Percentiles rank a stretch among this genome's conserved stretches.
Evolutionary conservation across 2,797 vertebrate genomes (phyloP).

Genomic region (Myotis planiceps): DNA sequence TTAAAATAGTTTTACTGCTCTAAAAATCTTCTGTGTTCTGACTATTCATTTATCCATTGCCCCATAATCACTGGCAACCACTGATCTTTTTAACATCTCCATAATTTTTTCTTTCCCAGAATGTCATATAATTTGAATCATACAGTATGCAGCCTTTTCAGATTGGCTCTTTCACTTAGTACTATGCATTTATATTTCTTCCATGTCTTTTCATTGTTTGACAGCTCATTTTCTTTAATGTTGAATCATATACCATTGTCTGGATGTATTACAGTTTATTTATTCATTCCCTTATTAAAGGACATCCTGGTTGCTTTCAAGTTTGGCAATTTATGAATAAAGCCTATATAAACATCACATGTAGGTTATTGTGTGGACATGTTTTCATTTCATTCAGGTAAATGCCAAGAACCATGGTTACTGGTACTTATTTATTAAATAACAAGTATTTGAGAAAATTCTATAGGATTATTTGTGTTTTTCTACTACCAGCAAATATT

Average conservation of each 20-base stretch:
- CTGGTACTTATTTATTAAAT: not conserved
- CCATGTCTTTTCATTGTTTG: not conserved
- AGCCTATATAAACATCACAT: not conserved
- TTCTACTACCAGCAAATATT: not conserved
- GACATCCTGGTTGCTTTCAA: not conserved
- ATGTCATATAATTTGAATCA: not conserved
- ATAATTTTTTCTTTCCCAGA: not conserved
- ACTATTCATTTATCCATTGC: not conserved
- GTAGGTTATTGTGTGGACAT: not conserved
- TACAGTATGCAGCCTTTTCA: not conserved
- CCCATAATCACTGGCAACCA: not conserved
- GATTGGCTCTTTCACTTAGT: not conserved
- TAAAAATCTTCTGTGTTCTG: not conserved
- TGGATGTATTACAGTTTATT: not conserved
- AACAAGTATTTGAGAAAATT: not conserved
- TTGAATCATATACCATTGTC: not conserved
- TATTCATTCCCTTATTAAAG: not conserved
- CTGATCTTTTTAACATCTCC: not conserved
- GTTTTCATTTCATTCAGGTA: not conserved
- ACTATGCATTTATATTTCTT: not conserved
- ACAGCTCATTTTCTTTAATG: not conserved
- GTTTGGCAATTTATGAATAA: not conserved
- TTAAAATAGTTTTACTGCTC: not conserved
- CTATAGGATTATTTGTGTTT: not conserved
- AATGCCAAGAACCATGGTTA: not conserved